phyloP scores from a whole-genome alignment of 2,113 vertebrate species.

The Boleophthalmus pectinirostris region DNA sequence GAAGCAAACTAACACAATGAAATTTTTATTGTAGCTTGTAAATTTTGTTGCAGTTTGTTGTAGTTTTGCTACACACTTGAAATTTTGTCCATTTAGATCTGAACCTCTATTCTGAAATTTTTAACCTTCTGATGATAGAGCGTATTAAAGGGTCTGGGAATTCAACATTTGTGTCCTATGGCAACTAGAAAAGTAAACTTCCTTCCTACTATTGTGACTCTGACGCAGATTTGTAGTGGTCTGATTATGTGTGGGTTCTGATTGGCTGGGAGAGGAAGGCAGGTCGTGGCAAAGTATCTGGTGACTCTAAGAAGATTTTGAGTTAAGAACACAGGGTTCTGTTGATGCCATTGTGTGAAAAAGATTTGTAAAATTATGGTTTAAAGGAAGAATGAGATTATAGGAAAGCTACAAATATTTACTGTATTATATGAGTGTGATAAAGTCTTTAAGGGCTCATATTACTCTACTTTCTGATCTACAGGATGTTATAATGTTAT shows the following conservation, averaged over 20 bases:
- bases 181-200: background rate
- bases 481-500: too few relatives aligned
- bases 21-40: too few relatives aligned
- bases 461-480: too few relatives aligned
- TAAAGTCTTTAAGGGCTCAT: background rate
- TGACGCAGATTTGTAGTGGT: slow-evolving; percentile 51
- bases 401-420: slow-evolving; percentile 32
- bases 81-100: too few relatives aligned
- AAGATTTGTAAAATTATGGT: slow-evolving; percentile 55
- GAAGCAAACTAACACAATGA: too few relatives aligned
- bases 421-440: slow-evolving; percentile 28
- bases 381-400: slow-evolving; percentile 31
- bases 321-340: slow-evolving; percentile 13
- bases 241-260: slow-evolving; percentile 55
- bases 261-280: slow-evolving; percentile 49
- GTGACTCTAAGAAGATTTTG: slow-evolving; percentile 48
- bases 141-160: background rate
- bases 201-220: background rate
- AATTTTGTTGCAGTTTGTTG: too few relatives aligned
- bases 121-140: too few relatives aligned
- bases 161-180: background rate
- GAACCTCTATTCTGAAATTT: too few relatives aligned
- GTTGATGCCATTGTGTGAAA: slow-evolving; percentile 37
- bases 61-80: too few relatives aligned
- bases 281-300: slow-evolving; percentile 32